Percentiles rank a stretch among this genome's conserved stretches.
phyloP scores from a whole-genome alignment of 2,113 vertebrate genomes.

The Pseudopodoces humilis region DNA sequence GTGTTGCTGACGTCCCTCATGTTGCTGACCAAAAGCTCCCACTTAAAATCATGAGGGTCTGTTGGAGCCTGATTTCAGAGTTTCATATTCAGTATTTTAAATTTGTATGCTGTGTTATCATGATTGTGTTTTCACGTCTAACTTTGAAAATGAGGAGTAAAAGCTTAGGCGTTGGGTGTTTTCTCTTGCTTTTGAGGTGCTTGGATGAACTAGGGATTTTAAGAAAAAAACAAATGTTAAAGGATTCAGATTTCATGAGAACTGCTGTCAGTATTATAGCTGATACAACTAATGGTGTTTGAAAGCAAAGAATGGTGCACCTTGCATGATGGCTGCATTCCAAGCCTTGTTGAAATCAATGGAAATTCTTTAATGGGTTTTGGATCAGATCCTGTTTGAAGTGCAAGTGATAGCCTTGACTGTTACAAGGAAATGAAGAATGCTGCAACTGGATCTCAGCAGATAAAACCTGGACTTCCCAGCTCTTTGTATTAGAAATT shows the following conservation, averaged over 20 bases:
- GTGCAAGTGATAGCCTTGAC: not conserved
- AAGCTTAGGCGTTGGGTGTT: not conserved
- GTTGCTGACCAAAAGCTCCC: not conserved
- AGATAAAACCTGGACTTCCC: not conserved
- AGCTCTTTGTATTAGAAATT: not conserved
- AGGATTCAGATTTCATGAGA: not conserved
- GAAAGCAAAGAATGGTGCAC: not conserved
- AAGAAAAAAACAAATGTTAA: not conserved
- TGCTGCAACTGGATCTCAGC: not conserved
- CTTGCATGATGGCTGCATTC: not conserved
- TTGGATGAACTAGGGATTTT: not conserved
- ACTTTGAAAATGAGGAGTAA: not conserved
- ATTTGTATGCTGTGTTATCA: not conserved
- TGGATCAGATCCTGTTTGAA: constrained; percentile 46
- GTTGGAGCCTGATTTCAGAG: not conserved
- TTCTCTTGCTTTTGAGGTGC: not conserved
- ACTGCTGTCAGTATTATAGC: not conserved
- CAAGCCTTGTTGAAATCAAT: constrained; percentile 30
- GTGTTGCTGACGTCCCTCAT: not conserved
- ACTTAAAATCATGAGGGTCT: not conserved
- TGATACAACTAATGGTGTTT: not conserved
- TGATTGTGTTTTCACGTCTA: not conserved
- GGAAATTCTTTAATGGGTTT: constrained; percentile 51
- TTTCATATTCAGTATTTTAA: not conserved
- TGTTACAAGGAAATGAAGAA: not conserved